These are phyloP conservation scores for Orthosia cruda DNA, from an alignment of 2,888 invertebrate species.

Conservation along the genomic window DNA sequence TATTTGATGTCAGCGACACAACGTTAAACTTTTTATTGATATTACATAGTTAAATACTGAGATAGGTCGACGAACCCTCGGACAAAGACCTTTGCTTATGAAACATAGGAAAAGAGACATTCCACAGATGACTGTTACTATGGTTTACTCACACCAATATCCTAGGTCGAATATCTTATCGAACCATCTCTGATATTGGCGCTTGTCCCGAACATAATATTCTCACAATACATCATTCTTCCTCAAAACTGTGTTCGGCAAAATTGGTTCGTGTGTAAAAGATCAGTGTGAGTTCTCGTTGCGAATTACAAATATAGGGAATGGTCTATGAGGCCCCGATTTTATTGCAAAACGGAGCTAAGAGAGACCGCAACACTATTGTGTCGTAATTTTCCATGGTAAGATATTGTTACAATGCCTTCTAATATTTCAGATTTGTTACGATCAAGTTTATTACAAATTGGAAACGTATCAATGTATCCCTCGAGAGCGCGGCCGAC, in stretches of 20 bases:
- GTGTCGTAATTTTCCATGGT: conserved; percentile 85
- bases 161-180: conserved; percentile 45
- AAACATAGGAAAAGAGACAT: conserved; percentile 19
- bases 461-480: conserved; percentile 84
- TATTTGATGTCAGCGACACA: conserved; percentile 30
- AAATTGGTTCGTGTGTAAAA: conserved; percentile 78
- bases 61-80: conserved; percentile 35
- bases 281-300: conserved; percentile 72
- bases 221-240: conserved; percentile 69
- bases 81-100: conserved; percentile 33
- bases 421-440: conserved; percentile 87
- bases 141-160: conserved; percentile 21
- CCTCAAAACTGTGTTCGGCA: conserved; percentile 68
- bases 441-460: no score
- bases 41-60: conserved; percentile 30
- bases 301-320: conserved; percentile 78
- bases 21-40: conserved; percentile 36
- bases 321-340: conserved; percentile 79
- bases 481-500: conserved; percentile 76
- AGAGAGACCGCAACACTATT: conserved; percentile 81
- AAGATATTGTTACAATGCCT: conserved; percentile 86
- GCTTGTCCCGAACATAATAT: conserved; percentile 59
- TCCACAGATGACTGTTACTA: conserved; percentile 6
- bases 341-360: conserved; percentile 84
- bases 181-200: conserved; percentile 64